These are phyloP conservation scores for Triplophysa tibetana DNA, from an alignment of 2,113 vertebrate genomes.

Conservation along the genomic window DNA sequence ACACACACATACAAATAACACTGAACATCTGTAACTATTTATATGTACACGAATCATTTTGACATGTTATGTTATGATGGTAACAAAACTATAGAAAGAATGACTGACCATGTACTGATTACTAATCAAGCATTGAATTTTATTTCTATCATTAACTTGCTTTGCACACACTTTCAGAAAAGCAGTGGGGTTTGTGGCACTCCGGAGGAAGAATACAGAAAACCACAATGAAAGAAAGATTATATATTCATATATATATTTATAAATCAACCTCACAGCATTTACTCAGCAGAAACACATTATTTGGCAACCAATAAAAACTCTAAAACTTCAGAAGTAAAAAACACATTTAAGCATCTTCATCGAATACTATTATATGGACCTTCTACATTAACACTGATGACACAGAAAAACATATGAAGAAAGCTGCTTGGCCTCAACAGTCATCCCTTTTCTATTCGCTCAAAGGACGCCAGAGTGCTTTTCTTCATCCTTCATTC, in stretches of 20 bases:
- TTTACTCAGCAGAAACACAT: constrained; percentile 70
- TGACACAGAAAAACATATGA: constrained; percentile 65
- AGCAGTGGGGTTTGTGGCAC: constrained; percentile 67
- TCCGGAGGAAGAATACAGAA: constrained; percentile 70
- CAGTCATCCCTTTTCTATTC: constrained; percentile 62
- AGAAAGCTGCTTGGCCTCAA: constrained; percentile 67
- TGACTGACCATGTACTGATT: constrained; percentile 18
- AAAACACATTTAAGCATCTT: constrained; percentile 60
- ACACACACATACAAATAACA: constrained; percentile 26
- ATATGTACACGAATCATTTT: not conserved
- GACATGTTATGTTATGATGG: not conserved
- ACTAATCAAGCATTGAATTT: constrained; percentile 67
- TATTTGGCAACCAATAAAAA: constrained; percentile 77
- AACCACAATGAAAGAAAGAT: constrained; percentile 65
- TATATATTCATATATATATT: constrained; percentile 42
- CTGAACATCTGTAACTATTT: not conserved
- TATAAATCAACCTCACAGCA: constrained; percentile 52
- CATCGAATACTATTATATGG: constrained; percentile 69
- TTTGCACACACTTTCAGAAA: constrained; percentile 68
- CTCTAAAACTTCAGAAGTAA: constrained; percentile 61
- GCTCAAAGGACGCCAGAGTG: constrained; percentile 22
- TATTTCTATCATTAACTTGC: constrained; percentile 73
- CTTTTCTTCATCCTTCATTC: constrained; percentile 56
- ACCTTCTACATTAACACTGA: constrained; percentile 70
- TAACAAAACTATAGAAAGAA: not conserved